Percentiles rank a stretch among this genome's conserved stretches.
Conservation (phyloP, 2,113 vertebrate species). For the Coptodon bakossiorum region DNA sequence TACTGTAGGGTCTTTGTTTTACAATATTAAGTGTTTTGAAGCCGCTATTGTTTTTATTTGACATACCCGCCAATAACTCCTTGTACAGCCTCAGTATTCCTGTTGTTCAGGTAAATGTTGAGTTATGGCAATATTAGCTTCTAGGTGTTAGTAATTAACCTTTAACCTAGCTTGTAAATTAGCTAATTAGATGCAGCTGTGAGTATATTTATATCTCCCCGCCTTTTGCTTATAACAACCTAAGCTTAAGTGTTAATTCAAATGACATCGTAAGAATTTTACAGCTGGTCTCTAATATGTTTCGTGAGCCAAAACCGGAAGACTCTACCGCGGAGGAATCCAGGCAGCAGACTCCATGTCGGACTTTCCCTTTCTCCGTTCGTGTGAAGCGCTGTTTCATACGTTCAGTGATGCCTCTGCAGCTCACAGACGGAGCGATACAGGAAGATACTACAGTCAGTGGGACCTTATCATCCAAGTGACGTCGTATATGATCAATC, state of each 20-base stretch:
- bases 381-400: constrained; percentile 49
- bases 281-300: neutral
- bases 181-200: neutral
- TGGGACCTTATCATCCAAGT: constrained; percentile 38
- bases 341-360: constrained; percentile 25
- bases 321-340: neutral
- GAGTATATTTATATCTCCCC: neutral
- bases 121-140: neutral
- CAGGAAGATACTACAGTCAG: constrained; percentile 39
- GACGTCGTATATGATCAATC: constrained; percentile 11
- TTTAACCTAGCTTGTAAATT: neutral
- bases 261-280: neutral
- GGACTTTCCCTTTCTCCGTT: constrained; percentile 9
- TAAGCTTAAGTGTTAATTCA: neutral
- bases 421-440: constrained; percentile 48
- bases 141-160: neutral
- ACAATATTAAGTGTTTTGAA: neutral
- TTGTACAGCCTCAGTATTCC: neutral
- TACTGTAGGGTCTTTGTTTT: neutral
- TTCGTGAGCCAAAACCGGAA: neutral
- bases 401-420: constrained; percentile 53
- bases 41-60: neutral
- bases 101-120: neutral
- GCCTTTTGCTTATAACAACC: neutral
- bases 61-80: neutral